Conservation (phyloP, 2,888 invertebrate genomes). For the Agrilus mali region DNA sequence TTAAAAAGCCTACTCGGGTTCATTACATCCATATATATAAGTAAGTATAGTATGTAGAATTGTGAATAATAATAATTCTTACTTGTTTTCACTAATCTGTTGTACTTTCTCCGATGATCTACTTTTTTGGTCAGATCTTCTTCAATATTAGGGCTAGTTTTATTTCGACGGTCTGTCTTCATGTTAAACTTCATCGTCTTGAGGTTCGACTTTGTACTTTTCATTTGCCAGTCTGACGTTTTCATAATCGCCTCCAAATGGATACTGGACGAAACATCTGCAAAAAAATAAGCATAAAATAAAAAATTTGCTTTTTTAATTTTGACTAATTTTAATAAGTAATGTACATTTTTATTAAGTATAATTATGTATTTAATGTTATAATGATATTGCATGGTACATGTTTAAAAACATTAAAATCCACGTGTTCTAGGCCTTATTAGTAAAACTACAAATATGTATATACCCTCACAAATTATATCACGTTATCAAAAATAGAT, state of each 20-base stretch:
- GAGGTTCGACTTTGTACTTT: constrained; percentile 38
- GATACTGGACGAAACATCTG: constrained; percentile 53
- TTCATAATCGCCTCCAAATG: constrained; percentile 64
- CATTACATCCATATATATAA: background rate
- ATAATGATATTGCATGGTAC: too few species aligned
- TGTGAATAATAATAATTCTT: constrained; percentile 25
- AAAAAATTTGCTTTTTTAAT: too few species aligned
- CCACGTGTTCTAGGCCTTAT: too few species aligned
- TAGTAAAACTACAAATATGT: too few species aligned
- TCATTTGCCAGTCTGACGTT: constrained; percentile 70
- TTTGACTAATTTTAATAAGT: too few species aligned
- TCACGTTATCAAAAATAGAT: too few species aligned
- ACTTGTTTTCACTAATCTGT: constrained; percentile 36
- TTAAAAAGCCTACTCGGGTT: background rate
- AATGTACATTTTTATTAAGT: too few species aligned
- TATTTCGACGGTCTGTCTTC: constrained; percentile 25
- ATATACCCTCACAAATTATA: too few species aligned
- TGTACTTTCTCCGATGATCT: constrained; percentile 13
- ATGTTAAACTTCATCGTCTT: constrained; percentile 27
- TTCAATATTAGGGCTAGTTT: constrained; percentile 20
- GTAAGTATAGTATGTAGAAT: too few species aligned
- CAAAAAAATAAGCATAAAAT: constrained; percentile 7
- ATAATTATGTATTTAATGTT: too few species aligned
- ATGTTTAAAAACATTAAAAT: too few species aligned
- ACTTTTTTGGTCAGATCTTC: constrained; percentile 28